Conservation (phyloP, 2,113 vertebrate species). For the Aspidoscelis tigris region DNA sequence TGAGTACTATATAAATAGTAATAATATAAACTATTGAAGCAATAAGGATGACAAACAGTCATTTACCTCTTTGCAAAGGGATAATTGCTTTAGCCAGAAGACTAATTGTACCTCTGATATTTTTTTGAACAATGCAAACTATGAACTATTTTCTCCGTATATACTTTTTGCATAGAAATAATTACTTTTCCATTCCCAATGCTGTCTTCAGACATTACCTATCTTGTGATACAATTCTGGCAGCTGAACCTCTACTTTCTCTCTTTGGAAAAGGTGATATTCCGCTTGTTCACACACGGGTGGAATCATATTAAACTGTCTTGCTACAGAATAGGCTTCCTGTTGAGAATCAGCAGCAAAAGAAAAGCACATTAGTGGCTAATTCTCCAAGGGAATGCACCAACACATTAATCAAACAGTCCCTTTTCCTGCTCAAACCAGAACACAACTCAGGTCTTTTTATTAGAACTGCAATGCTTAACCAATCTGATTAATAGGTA, state of each 20-base stretch:
- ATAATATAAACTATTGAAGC: not conserved
- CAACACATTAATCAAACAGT: not conserved
- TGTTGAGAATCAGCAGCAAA: constrained; percentile 50
- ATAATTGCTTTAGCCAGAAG: constrained; percentile 10
- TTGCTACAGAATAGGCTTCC: constrained; percentile 97
- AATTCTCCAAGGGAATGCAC: not conserved
- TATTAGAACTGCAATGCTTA: not conserved
- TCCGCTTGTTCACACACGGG: constrained; percentile 97
- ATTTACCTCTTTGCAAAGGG: not conserved
- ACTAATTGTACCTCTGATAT: not conserved
- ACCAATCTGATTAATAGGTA: not conserved
- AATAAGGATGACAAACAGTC: not conserved
- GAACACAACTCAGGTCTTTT: not conserved
- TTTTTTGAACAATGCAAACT: not conserved
- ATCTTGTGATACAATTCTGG: constrained; percentile 98
- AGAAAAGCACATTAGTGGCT: fast-evolving
- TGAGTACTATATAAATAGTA: not conserved
- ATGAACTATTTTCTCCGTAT: not conserved
- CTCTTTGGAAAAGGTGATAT: constrained; percentile 97
- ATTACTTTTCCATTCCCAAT: fast-evolving
- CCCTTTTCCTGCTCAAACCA: fast-evolving
- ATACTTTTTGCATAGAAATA: not conserved
- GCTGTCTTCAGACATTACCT: constrained; percentile 74
- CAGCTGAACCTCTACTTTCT: constrained; percentile 98
- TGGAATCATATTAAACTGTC: constrained; percentile 98